A percentile compares a stretch with the other conserved stretches of the same genome.
Evolutionary conservation across 2,113 vertebrate genomes (phyloP).

Genomic region (Calidris pugnax): DNA sequence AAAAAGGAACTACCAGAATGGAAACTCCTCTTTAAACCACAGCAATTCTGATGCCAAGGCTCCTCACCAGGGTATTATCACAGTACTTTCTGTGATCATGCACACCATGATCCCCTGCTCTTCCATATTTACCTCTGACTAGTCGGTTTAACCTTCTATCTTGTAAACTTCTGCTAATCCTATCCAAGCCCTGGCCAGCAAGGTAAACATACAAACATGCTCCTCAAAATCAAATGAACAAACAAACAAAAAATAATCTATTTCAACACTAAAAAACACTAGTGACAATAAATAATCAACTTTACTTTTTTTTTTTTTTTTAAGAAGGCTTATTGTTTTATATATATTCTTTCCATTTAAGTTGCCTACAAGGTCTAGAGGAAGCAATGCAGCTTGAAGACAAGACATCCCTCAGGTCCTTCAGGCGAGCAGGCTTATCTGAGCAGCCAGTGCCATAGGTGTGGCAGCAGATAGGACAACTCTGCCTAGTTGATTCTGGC

Average conservation of each 20-base stretch:
- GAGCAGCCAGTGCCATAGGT: not conserved
- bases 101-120: not conserved
- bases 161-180: slow-evolving; percentile 5
- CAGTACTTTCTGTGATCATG: not conserved
- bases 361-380: not conserved
- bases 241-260: not conserved
- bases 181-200: not conserved
- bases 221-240: not conserved
- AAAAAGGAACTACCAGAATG: not conserved
- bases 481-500: not conserved
- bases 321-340: not conserved
- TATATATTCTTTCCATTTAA: not conserved
- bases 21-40: not conserved
- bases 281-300: not conserved
- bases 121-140: not conserved
- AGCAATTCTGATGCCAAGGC: not conserved
- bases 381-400: not conserved
- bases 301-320: not conserved
- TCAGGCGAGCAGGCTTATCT: not conserved
- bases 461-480: not conserved
- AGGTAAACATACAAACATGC: not conserved
- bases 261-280: not conserved
- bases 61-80: not conserved
- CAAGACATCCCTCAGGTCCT: not conserved
- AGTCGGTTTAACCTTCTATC: not conserved